Evolutionary conservation across 2,888 invertebrate species (phyloP).

Genomic region (Drosophila histrio): DNA sequence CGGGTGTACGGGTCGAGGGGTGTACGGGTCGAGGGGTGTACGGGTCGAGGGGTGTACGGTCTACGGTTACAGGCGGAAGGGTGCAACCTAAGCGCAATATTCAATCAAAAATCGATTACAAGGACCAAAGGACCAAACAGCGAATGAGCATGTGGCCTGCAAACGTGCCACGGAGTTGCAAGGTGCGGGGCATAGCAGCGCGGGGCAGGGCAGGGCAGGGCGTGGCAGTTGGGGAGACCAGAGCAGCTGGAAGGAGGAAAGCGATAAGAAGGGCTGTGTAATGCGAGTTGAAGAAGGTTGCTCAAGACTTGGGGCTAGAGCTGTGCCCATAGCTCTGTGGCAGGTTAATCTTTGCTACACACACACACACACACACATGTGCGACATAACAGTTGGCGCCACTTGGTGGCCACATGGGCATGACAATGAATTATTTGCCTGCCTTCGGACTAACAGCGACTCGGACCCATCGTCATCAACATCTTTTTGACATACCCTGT

Average conservation of each 20-base stretch:
- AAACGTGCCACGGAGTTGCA: slow-evolving; percentile 30
- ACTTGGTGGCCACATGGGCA: slow-evolving; percentile 59
- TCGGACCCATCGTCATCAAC: slow-evolving; percentile 24
- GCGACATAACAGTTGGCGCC: slow-evolving; percentile 47
- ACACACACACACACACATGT: slow-evolving; percentile 3
- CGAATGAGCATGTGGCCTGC: slow-evolving; percentile 34
- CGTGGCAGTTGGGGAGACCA: neutral
- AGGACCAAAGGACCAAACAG: slow-evolving; percentile 40
- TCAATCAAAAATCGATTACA: slow-evolving; percentile 85
- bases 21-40: neutral
- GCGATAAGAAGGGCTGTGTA: slow-evolving; percentile 1
- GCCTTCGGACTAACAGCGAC: slow-evolving; percentile 50
- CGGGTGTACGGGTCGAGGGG: neutral
- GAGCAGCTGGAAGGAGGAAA: neutral
- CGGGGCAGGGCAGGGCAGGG: neutral
- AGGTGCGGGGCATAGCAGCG: neutral
- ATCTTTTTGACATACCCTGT: slow-evolving; percentile 20
- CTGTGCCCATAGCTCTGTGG: slow-evolving; percentile 34
- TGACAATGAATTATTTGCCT: slow-evolving; percentile 82
- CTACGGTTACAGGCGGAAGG: slow-evolving; percentile 33
- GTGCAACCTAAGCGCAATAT: slow-evolving; percentile 76
- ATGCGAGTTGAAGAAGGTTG: slow-evolving; percentile 25
- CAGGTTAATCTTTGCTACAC: slow-evolving; percentile 67
- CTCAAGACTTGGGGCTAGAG: neutral
- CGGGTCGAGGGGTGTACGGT: neutral